Base-by-base conservation (phyloP, 2,113 vertebrate genomes). In the Ailurus styani region DNA sequence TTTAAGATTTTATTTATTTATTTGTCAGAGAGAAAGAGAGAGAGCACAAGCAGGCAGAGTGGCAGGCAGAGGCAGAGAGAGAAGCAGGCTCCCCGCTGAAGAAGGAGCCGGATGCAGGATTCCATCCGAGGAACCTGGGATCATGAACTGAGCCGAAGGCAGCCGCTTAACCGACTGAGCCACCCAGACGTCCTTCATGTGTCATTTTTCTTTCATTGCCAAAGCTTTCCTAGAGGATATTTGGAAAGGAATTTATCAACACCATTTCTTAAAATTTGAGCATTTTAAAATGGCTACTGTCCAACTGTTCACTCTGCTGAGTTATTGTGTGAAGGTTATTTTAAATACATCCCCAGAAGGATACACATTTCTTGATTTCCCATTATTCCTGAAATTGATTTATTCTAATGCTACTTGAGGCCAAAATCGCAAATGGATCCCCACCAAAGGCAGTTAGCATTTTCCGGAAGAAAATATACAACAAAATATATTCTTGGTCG, bases 381-480 rank as follows among this genome's bases (percentile, higher is more conserved):
- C 29, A 20, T 91, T 57, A 94, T 97, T 97, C 70, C n/a, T 62
- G 50, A 93, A 97, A 88, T 91, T 72, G 87, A 78, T 57, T 86
- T 95, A 31, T 78, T 82, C 60, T 54, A 79, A 68, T 79, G 60
- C 47, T 72, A 62, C 42, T 72, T 64, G 84, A 97, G 70, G 40
- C 11, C 91, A 82, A 95, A 57, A 83, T 13, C 85, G 12, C 52
- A 88, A 92, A 87, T 17, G 31, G 62, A 91, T 90, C 93, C 55
- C 81, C 85, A 72, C 7, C 29, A 79, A 77, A 91, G 72, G 89
- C 1, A 64, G 31, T 84, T 83, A 45, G 42, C 31, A n/a, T 94
- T 97, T 95, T 95, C 29, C 42, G 18, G 50, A 68, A 92, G 85
- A 54, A 75, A 45, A 42, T 77, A 75, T 8, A 81, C 23, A 6